Conservation (phyloP, 2,797 vertebrate genomes). For the Enoplosus armatus region DNA sequence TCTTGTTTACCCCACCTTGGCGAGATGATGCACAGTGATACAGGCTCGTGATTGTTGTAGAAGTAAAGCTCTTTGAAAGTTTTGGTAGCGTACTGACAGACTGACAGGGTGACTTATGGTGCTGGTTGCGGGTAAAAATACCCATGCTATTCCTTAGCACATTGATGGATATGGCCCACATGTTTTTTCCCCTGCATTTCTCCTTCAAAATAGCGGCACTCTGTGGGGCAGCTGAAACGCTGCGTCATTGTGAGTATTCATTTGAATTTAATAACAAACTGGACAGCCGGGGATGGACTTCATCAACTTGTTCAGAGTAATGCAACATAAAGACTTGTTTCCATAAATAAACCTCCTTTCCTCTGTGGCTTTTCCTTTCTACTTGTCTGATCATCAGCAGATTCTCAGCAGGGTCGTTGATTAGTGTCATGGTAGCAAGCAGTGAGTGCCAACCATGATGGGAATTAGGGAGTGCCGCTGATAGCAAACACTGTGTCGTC, state of each 20-base stretch:
- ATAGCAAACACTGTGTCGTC: conserved; percentile 18
- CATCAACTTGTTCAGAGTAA: not conserved
- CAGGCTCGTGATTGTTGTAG: not conserved
- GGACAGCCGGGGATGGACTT: not conserved
- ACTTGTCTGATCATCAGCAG: conserved; percentile 37
- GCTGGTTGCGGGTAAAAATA: conserved; percentile 28
- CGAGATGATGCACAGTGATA: not conserved
- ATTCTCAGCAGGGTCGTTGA: conserved; percentile 34
- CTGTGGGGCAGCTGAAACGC: conserved; percentile 6
- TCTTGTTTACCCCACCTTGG: not conserved
- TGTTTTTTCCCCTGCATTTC: conserved; percentile 16
- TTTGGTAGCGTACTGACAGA: conserved; percentile 9
- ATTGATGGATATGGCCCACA: conserved; percentile 49
- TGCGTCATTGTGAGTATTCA: conserved; percentile 5
- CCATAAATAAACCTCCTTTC: conserved; percentile 7
- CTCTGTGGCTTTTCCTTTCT: conserved; percentile 18
- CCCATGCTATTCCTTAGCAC: conserved; percentile 17
- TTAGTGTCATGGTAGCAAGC: conserved; percentile 53
- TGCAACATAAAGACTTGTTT: not conserved
- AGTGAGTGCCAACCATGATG: conserved; percentile 18
- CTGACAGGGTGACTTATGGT: conserved; percentile 49
- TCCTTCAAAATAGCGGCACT: conserved; percentile 19
- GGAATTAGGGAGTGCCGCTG: conserved; percentile 22
- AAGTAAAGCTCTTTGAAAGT: conserved; percentile 13
- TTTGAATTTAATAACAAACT: not conserved